Conservation (phyloP, 2,797 vertebrate species). For the Astyanax mexicanus region DNA sequence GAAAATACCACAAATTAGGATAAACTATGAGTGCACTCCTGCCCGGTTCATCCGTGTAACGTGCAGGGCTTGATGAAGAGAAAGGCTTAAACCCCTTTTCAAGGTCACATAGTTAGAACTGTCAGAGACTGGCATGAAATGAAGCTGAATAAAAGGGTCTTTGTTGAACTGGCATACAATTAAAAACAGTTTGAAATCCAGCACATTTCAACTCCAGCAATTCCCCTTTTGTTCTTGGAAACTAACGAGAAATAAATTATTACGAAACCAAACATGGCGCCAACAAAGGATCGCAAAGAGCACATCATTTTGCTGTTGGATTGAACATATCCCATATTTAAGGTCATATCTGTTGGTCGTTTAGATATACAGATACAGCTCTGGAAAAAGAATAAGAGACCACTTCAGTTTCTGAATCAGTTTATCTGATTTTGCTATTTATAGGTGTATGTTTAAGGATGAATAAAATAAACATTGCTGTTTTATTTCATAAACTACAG, state of each 20-base stretch:
- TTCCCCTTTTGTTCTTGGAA: background rate
- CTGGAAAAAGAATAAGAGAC: too few species aligned
- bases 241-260: slow-evolving; percentile 42
- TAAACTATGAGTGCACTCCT: slow-evolving; percentile 72
- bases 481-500: too few species aligned
- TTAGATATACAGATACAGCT: too few species aligned
- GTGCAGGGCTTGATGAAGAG: background rate
- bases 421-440: too few species aligned
- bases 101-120: background rate
- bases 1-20: slow-evolving; percentile 69
- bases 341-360: too few species aligned
- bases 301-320: background rate
- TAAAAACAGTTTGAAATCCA: background rate
- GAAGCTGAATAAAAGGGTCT: background rate
- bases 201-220: background rate
- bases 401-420: too few species aligned
- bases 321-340: too few species aligned
- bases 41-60: background rate
- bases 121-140: background rate
- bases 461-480: too few species aligned
- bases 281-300: background rate
- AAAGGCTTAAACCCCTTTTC: background rate
- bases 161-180: background rate
- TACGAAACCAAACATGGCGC: background rate
- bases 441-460: too few species aligned